These are phyloP conservation scores for Holothuria scabra DNA, from an alignment of 53 echinoderm and acorn worm genomes.

Conservation along the genomic window DNA sequence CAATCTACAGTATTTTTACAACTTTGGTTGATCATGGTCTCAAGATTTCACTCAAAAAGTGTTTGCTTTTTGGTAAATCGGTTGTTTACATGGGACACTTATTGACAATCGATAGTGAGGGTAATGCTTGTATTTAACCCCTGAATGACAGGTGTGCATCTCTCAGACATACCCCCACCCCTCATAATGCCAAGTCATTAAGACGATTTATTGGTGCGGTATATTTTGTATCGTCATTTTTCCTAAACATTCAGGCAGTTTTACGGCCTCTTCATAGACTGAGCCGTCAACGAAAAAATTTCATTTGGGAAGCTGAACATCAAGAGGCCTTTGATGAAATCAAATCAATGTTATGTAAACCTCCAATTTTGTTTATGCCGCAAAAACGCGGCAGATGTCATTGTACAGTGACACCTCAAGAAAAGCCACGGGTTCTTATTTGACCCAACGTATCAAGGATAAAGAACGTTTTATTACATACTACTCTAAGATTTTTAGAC, in stretches of 20 bases:
- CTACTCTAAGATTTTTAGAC: too few species aligned
- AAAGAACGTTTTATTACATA: too few species aligned
- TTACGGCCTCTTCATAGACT: too few species aligned
- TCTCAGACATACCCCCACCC: not conserved
- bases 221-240: conserved; percentile 40
- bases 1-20: conserved; percentile 30
- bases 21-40: conserved; percentile 29
- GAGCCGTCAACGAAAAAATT: too few species aligned
- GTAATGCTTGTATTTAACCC: not conserved
- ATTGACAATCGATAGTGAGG: not conserved
- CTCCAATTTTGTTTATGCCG: too few species aligned
- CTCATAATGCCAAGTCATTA: not conserved
- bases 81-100: conserved; percentile 23
- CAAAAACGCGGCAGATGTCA: too few species aligned
- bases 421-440: too few species aligned
- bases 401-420: too few species aligned
- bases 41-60: conserved; percentile 18
- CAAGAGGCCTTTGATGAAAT: too few species aligned
- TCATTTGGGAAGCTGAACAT: too few species aligned
- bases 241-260: conserved; percentile 11
- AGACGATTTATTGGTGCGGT: conserved; percentile 43
- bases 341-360: too few species aligned
- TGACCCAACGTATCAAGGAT: too few species aligned
- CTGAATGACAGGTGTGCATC: not conserved
- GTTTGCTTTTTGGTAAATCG: conserved; percentile 17